Base-by-base conservation (phyloP, 2,888 invertebrate genomes). In the Drosophila kuntzei region DNA sequence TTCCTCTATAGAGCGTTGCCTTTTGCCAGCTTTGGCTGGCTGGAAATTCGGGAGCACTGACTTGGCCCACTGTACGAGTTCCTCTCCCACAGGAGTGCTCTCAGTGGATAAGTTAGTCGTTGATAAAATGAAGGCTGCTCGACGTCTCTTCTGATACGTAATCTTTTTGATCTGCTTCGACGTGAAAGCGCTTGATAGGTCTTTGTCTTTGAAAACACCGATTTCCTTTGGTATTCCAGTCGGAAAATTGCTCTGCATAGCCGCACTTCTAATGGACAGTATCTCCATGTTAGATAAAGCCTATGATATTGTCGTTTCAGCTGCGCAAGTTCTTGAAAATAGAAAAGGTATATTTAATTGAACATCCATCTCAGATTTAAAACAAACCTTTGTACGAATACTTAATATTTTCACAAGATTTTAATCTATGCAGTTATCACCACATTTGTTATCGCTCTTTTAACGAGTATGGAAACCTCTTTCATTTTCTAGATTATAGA, bases 21-120 rank as follows among this genome's bases (percentile, higher is more conserved):
- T 39, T 2, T 39, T 39, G 11, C 39, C 18, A 39, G 20, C 41
- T 41, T 6, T 41, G 41, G 41, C 41, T 41, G 41, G 41, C 41
- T 41, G 41, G 41, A 2, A 41, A 3, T 41, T 41, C 7, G 41
- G 41, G 0, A 41, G 20, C 18, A 41, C 41, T 12, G 20, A 41
- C 20, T 41, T 41, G 41, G 41, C 41, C 41, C 20, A 41, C 12
- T 6, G 20, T 2, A 41, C 6, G 12, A 12, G 39, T 12, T 39
- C 37, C 16, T 39, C 39, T 11, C 18, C 8, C 39, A 11, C 39
- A 18, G 39, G 2, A 18, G 18, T 9, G 11, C 18, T 11, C 2
- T 39, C 39, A 1, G 39, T 39, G 4, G 18, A 5, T 4, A 11
- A 11, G 18, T 18, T 1, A 11, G 39, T 11, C 5, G 18, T 18